These are phyloP conservation scores for Sinella curviseta DNA, from an alignment of 1,140 invertebrate genomes.

Conservation along the genomic window DNA sequence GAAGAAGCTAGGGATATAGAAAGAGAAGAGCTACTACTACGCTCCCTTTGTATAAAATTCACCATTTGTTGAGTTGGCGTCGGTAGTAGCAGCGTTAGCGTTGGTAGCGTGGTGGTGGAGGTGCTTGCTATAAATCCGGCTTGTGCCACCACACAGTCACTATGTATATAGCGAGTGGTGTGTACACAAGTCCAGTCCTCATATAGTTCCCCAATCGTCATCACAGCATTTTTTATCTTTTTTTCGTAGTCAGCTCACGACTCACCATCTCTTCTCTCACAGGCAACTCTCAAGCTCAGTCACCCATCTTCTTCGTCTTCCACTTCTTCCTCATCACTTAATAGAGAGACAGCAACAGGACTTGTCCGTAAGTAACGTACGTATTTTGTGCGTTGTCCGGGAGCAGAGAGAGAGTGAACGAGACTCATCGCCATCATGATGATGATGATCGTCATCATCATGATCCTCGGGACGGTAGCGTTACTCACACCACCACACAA, in stretches of 20 bases:
- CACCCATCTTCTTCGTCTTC: neutral
- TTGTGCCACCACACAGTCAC: neutral
- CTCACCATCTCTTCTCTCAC: neutral
- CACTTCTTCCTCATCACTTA: neutral
- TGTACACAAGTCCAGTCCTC: neutral
- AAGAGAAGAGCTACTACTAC: neutral
- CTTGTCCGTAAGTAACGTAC: neutral
- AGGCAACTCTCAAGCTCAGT: neutral
- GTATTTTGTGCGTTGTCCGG: constrained; percentile 19
- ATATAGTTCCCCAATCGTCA: constrained; percentile 13
- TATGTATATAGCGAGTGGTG: neutral
- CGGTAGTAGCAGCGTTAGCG: too few species aligned
- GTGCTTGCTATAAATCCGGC: neutral
- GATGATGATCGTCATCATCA: neutral
- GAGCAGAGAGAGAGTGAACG: neutral
- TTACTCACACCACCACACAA: constrained; percentile 10
- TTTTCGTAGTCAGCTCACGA: constrained; percentile 11
- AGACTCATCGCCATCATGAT: neutral
- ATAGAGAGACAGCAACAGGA: neutral
- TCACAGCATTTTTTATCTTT: too few species aligned
- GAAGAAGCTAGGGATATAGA: neutral
- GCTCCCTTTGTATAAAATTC: neutral
- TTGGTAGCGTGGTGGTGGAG: neutral
- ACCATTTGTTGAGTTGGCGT: neutral
- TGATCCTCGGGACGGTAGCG: neutral